Base-by-base conservation (phyloP, 2,113 vertebrate genomes). In the Tor tambroides region DNA sequence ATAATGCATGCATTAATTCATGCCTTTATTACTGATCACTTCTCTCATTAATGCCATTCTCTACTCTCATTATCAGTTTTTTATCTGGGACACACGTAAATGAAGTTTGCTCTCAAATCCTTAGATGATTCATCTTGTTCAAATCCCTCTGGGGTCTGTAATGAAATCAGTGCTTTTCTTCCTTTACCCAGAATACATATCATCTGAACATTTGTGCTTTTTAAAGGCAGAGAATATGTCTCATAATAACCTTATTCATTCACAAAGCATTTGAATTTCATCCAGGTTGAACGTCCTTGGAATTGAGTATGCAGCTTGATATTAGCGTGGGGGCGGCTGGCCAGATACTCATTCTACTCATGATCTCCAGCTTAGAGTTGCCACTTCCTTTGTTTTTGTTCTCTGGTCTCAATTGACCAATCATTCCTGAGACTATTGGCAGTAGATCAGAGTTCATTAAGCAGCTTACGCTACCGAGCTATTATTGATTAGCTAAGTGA, bases 61-160 rank as follows among this genome's bases (percentile, higher is more conserved):
- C 56, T 85, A 17, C 2, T 59, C 72, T 72, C 89, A 92, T 93
- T 92, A 93, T 65, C 87, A 89, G 88, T 88, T 28, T 72, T 86
- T 88, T 89, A 94, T 93, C 90, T 93, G 86, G 93, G 93, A 93
- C 93, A 91, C 5, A 87, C 91, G 90, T 93, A 91, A 93, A 92
- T 90, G 90, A 49, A 59, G 75, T 86, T 91, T 92, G 85, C 91
- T 91, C 91, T 91, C 88, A 91, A 86, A 79, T 80, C 10, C 85
- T 69, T 19, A 51, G 80, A 86, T 88, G 86, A 90, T 93, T 90
- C 91, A 87, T 88, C 75, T 69, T 80, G 69, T 54, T 80, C 32
- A 41, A 85, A 80, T 80, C 87, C 88, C 91, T 92, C 88, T 80
- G 56, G 86, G 89, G 87, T 89, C 80, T 61, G 72, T 85, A 80